Conservation (phyloP, 2,797 vertebrate species). For the Brachyalestes nurse region DNA sequence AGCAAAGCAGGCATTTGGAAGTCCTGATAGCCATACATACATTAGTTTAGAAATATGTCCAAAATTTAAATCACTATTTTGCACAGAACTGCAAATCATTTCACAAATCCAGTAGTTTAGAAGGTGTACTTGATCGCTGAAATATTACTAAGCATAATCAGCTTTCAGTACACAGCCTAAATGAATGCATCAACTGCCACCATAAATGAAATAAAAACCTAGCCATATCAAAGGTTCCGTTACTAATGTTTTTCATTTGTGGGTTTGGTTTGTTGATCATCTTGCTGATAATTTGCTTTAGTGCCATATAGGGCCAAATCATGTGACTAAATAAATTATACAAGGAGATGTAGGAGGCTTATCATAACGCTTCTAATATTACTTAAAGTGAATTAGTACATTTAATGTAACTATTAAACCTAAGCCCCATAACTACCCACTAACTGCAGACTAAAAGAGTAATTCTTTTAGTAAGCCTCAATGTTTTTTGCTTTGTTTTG, state of each 20-base stretch:
- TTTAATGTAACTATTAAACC: neutral
- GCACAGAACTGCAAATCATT: neutral
- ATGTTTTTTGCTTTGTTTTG: neutral
- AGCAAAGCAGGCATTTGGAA: neutral
- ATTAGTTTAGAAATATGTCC: neutral
- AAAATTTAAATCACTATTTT: neutral
- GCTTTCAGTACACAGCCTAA: neutral
- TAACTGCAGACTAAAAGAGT: conserved; percentile 12
- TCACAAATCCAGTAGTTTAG: neutral
- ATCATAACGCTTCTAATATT: neutral
- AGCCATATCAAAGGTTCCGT: neutral
- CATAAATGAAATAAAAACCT: neutral
- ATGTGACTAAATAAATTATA: neutral
- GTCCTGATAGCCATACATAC: neutral
- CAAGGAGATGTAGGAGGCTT: too few relatives aligned
- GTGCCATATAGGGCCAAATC: neutral
- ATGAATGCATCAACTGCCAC: neutral
- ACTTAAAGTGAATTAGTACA: neutral
- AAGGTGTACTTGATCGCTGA: neutral
- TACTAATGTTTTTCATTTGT: neutral
- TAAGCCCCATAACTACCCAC: neutral
- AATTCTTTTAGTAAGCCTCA: conserved; percentile 5
- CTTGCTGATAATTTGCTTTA: neutral
- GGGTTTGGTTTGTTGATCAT: neutral
- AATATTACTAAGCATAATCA: conserved; percentile 13